Percentiles rank a stretch among this genome's conserved stretches.
These are phyloP conservation scores for Triops longicaudatus DNA, from an alignment of 1,140 invertebrate species.

Conservation along the genomic window DNA sequence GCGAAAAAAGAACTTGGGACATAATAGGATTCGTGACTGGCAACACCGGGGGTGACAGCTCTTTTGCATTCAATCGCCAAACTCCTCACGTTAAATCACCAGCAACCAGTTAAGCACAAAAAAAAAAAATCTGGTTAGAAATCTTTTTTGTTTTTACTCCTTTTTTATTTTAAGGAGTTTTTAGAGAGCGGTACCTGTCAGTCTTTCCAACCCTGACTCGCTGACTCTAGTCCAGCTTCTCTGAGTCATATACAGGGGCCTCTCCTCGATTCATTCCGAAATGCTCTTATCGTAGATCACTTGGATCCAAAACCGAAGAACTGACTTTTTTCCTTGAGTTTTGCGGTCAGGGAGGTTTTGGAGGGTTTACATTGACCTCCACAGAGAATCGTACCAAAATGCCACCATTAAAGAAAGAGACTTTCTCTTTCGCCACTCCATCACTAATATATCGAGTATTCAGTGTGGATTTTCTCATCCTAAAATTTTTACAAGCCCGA, in stretches of 20 bases:
- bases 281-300: slow-evolving; percentile 1
- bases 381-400: background rate
- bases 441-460: too few relatives aligned
- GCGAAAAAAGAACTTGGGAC: background rate
- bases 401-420: background rate
- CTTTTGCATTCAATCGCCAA: background rate
- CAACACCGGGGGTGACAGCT: background rate
- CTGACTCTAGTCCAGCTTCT: background rate
- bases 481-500: background rate
- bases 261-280: background rate
- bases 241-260: background rate
- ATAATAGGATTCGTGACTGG: background rate
- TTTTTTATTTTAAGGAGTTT: too few relatives aligned
- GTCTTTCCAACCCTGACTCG: background rate
- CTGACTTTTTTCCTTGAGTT: background rate
- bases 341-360: background rate
- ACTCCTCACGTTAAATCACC: background rate
- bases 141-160: too few relatives aligned
- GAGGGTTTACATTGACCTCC: background rate
- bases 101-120: background rate
- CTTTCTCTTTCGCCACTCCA: background rate
- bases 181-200: background rate
- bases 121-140: background rate
- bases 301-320: background rate
- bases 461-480: too few relatives aligned